phyloP scores from a whole-genome alignment of 23 tunicate species.

The Oikopleura dioica region DNA sequence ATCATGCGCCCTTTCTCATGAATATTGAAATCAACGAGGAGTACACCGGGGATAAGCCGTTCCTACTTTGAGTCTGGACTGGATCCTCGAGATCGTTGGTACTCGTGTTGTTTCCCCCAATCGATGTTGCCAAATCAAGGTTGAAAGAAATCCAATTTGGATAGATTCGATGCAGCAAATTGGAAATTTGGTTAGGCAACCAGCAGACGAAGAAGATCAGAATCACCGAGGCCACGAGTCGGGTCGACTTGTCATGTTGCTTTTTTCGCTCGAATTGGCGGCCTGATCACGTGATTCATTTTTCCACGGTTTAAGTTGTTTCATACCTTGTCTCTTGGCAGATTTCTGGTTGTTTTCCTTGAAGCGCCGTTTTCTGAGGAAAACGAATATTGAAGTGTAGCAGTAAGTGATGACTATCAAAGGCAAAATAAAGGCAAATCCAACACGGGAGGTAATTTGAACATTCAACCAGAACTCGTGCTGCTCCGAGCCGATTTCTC shows the following conservation, averaged over 20 bases:
- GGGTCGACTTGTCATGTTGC: slow-evolving; percentile 14
- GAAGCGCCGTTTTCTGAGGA: not conserved
- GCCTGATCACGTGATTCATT: no score
- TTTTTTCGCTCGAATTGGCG: no score
- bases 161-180: not conserved
- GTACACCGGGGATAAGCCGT: no score
- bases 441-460: slow-evolving; percentile 28
- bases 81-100: no score
- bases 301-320: not conserved
- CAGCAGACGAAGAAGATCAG: slow-evolving; percentile 59
- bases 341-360: not conserved
- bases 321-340: not conserved
- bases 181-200: slow-evolving; percentile 54
- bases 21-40: no score
- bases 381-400: slow-evolving; percentile 38
- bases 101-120: no score
- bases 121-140: no score
- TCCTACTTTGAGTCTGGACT: no score
- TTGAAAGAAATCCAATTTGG: not conserved
- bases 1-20: no score
- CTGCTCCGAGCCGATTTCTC: not conserved
- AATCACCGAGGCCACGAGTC: slow-evolving; percentile 38
- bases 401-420: slow-evolving; percentile 30
- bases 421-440: slow-evolving; percentile 55
- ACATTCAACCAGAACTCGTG: slow-evolving; percentile 7